These are phyloP conservation scores for Harpegnathos saltator DNA, from an alignment of 1,140 invertebrate species.

Conservation along the genomic window DNA sequence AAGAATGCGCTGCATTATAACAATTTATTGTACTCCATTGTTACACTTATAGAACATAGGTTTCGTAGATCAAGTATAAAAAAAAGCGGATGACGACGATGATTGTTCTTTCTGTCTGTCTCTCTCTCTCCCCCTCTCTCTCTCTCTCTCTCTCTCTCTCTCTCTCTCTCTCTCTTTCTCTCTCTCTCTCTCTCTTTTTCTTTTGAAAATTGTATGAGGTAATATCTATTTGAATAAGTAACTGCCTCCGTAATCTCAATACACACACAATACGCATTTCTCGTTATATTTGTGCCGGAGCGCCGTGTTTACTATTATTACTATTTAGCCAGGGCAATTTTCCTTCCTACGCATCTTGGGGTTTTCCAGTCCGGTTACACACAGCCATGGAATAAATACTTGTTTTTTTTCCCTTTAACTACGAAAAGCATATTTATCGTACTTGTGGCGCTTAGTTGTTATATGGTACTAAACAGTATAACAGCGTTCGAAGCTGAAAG, in stretches of 20 bases:
- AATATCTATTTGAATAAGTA: conserved; percentile 61
- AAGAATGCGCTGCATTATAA: conserved; percentile 67
- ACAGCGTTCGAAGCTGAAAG: conserved; percentile 16
- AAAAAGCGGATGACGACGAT: conserved; percentile 62
- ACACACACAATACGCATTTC: conserved; percentile 45
- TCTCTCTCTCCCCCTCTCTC: conserved; percentile 19
- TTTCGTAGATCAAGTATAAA: conserved; percentile 70
- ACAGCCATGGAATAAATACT: conserved; percentile 79
- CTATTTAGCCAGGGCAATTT: conserved; percentile 60
- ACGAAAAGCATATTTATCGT: conserved; percentile 52
- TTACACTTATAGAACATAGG: conserved; percentile 73
- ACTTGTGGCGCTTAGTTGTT: conserved; percentile 59
- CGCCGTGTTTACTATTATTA: conserved; percentile 56
- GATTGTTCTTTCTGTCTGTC: conserved; percentile 31
- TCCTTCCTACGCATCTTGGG: conserved; percentile 12
- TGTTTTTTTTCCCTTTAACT: conserved; percentile 52
- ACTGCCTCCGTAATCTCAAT: conserved; percentile 57
- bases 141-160: no score
- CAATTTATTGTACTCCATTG: conserved; percentile 75
- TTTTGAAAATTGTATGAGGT: conserved; percentile 14
- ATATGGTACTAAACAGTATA: conserved; percentile 48
- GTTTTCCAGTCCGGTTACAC: conserved; percentile 79
- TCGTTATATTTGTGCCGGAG: conserved; percentile 21
- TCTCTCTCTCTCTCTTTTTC: conserved; percentile 19
- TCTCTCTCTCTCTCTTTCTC: neutral